Conservation (phyloP, 2,113 vertebrate genomes). For the Alligator sinensis region DNA sequence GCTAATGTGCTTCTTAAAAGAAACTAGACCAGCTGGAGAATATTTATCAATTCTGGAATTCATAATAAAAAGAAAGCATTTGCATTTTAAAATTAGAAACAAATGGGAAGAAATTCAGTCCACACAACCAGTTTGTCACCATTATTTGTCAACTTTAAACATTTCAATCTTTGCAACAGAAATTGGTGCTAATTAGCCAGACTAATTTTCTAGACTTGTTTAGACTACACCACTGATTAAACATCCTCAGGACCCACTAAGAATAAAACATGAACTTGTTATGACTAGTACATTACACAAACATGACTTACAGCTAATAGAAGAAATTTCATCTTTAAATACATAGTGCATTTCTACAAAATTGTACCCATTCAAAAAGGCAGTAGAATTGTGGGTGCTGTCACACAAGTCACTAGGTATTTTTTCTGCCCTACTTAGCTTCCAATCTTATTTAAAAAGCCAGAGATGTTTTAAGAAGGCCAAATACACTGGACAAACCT, state of each 20-base stretch:
- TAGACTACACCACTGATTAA: constrained; percentile 21
- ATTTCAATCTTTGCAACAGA: neutral
- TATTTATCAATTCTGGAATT: neutral
- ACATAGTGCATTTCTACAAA: neutral
- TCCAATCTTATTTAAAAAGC: constrained; percentile 17
- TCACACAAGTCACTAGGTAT: neutral
- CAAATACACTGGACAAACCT: neutral
- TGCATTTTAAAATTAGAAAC: no score
- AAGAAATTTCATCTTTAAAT: neutral
- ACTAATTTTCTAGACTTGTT: neutral
- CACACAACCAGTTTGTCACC: neutral
- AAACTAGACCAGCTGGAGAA: neutral
- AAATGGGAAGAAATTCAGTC: neutral
- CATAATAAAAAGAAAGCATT: neutral
- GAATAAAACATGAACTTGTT: constrained; percentile 26
- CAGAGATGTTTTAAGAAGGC: neutral
- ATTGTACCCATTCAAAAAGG: neutral
- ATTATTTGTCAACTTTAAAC: neutral
- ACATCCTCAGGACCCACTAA: neutral
- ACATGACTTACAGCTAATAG: neutral
- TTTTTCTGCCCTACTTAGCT: neutral
- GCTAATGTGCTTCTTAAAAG: neutral
- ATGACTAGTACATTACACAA: neutral
- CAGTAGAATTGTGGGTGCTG: neutral
- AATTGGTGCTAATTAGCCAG: neutral